Evolutionary conservation across 2,113 vertebrate species (phyloP).

Genomic region (Platycercus adscitus): DNA sequence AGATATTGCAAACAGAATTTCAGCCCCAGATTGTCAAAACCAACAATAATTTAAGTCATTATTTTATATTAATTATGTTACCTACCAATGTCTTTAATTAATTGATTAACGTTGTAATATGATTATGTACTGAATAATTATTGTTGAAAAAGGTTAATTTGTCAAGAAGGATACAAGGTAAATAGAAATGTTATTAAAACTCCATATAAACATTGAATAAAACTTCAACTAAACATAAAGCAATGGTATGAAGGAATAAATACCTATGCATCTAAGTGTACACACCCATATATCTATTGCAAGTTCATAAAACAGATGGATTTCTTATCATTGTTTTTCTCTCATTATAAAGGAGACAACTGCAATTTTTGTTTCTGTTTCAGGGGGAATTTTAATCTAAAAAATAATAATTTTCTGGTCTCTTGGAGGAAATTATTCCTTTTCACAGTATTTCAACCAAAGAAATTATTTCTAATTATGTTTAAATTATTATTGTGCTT

Average conservation of each 20-base stretch:
- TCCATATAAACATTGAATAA: conserved; percentile 34
- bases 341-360: background rate
- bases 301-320: background rate
- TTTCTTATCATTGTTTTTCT: background rate
- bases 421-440: background rate
- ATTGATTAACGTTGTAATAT: conserved; percentile 63
- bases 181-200: conserved; percentile 64
- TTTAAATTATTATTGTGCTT: background rate
- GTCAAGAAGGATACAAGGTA: conserved; percentile 57
- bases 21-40: conserved; percentile 36
- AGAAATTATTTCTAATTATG: background rate
- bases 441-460: background rate
- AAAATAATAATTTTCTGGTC: background rate
- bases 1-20: background rate
- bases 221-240: conserved; percentile 18
- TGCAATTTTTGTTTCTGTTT: background rate
- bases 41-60: conserved; percentile 66
- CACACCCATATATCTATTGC: background rate
- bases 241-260: conserved; percentile 17
- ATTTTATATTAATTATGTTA: conserved; percentile 65
- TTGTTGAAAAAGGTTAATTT: conserved; percentile 57
- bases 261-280: background rate
- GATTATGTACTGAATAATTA: conserved; percentile 64
- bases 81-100: conserved; percentile 73
- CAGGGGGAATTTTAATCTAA: background rate